phyloP scores from a whole-genome alignment of 1,140 invertebrate species.

The Drosophila nasuta region DNA sequence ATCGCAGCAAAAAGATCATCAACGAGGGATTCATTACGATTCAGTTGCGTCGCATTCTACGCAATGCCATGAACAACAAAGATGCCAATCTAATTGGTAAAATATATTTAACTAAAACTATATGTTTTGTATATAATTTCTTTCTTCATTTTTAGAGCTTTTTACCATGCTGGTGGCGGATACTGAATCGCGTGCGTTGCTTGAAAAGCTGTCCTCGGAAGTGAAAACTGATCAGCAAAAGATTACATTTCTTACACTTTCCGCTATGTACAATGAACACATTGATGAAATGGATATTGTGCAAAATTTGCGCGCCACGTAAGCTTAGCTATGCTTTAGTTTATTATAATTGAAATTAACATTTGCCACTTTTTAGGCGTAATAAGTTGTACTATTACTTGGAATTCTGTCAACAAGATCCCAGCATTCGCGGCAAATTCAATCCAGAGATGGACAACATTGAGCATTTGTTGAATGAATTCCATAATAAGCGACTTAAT shows the following conservation, averaged over 20 bases:
- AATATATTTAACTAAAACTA: not conserved
- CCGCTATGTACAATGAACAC: slow-evolving; percentile 76
- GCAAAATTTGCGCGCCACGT: slow-evolving; percentile 65
- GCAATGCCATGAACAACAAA: slow-evolving; percentile 69
- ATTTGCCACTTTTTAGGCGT: slow-evolving; percentile 46
- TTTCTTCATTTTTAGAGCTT: slow-evolving; percentile 40
- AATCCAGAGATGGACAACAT: slow-evolving; percentile 77
- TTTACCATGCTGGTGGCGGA: slow-evolving; percentile 73
- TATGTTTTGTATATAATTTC: not conserved
- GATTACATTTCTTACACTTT: slow-evolving; percentile 73
- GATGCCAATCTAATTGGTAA: slow-evolving; percentile 73
- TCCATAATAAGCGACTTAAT: slow-evolving; percentile 74
- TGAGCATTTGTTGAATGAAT: slow-evolving; percentile 74
- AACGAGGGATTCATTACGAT: slow-evolving; percentile 70
- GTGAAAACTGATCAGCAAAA: slow-evolving; percentile 76
- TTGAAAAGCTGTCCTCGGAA: slow-evolving; percentile 67
- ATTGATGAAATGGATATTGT: slow-evolving; percentile 63
- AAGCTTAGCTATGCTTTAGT: not conserved
- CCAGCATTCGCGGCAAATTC: slow-evolving; percentile 67
- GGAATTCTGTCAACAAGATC: slow-evolving; percentile 80
- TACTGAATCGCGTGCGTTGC: slow-evolving; percentile 44
- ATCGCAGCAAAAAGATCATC: slow-evolving; percentile 66
- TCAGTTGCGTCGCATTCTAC: slow-evolving; percentile 69
- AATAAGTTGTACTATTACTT: slow-evolving; percentile 79
- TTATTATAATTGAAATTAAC: not conserved